Conservation (phyloP, 2,888 invertebrate species). For the Teinopalpus imperialis region DNA sequence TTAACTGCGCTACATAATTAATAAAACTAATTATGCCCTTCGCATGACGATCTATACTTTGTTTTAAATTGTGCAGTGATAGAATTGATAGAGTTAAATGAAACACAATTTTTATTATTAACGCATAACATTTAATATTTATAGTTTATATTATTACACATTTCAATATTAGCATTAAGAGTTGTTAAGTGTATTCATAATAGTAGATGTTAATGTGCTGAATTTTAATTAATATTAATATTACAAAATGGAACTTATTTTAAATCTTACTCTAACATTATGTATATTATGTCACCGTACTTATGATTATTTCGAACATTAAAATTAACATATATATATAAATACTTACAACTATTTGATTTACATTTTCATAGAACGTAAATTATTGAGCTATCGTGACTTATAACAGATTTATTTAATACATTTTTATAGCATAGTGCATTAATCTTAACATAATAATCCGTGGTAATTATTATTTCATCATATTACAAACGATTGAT, state of each 20-base stretch:
- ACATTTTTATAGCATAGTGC: conserved; percentile 58
- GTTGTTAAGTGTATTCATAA: conserved; percentile 79
- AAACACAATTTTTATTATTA: conserved; percentile 81
- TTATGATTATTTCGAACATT: conserved; percentile 34
- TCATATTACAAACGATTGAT: conserved; percentile 44
- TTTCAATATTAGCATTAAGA: conserved; percentile 81
- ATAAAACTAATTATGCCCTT: too few species aligned
- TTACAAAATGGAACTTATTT: conserved; percentile 77
- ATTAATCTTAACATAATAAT: conserved; percentile 50
- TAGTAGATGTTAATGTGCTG: conserved; percentile 78
- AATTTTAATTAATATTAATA: conserved; percentile 72
- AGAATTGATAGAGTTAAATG: conserved; percentile 46
- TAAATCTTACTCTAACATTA: conserved; percentile 52
- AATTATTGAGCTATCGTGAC: conserved; percentile 76
- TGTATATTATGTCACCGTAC: conserved; percentile 57
- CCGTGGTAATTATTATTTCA: conserved; percentile 51
- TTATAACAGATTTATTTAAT: conserved; percentile 44
- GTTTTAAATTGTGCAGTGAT: too few species aligned
- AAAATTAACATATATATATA: conserved; percentile 31
- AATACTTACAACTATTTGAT: conserved; percentile 54
- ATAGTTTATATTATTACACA: conserved; percentile 83
- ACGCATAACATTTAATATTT: conserved; percentile 87
- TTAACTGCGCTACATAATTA: too few species aligned
- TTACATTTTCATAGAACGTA: conserved; percentile 62
- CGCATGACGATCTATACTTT: too few species aligned